These are phyloP conservation scores for Dasypolia templi DNA, from an alignment of 2,888 invertebrate genomes.

Conservation along the genomic window DNA sequence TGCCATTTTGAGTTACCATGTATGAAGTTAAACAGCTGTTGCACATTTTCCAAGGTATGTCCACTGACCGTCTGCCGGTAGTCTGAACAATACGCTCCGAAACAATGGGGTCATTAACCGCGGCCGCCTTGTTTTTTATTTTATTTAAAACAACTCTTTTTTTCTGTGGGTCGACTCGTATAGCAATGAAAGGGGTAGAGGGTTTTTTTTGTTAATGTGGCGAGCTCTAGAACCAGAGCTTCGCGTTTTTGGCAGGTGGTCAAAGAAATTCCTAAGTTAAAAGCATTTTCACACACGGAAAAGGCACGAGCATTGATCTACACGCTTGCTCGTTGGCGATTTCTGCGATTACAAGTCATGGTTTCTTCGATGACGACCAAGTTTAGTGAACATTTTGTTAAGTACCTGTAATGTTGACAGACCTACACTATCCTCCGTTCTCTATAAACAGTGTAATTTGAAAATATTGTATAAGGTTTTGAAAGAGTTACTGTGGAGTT, in stretches of 20 bases:
- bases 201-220: not conserved
- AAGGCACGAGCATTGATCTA: not conserved
- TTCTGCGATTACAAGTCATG: not conserved
- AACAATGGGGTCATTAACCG: slow-evolving; percentile 77
- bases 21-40: slow-evolving; percentile 44
- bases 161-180: slow-evolving; percentile 46
- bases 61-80: slow-evolving; percentile 66
- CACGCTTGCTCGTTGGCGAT: not conserved
- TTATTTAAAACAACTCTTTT: slow-evolving; percentile 70
- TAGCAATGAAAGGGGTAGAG: slow-evolving; percentile 33
- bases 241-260: not conserved
- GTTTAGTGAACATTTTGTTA: no score
- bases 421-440: no score
- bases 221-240: not conserved
- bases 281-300: not conserved
- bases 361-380: no score
- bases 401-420: no score
- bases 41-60: slow-evolving; percentile 32
- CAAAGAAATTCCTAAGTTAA: not conserved
- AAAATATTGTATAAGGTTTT: no score
- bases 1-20: slow-evolving; percentile 20
- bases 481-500: no score
- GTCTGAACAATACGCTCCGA: slow-evolving; percentile 64
- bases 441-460: no score
- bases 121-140: slow-evolving; percentile 58